Conservation (phyloP, 1,140 invertebrate genomes). For the Aphidius ervi region DNA sequence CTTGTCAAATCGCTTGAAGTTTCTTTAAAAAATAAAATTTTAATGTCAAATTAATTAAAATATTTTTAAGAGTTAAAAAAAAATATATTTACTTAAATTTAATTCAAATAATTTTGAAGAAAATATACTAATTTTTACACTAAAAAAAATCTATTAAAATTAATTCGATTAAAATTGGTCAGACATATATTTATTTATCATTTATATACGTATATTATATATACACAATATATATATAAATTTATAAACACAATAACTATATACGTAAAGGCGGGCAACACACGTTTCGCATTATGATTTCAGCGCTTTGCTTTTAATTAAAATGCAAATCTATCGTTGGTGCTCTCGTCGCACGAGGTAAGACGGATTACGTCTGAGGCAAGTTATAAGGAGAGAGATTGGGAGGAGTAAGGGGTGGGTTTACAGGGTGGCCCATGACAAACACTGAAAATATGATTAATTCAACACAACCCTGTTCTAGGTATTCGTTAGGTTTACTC, state of each 20-base stretch:
- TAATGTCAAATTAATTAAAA: too few relatives aligned
- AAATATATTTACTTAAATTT: too few relatives aligned
- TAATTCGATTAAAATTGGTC: slow-evolving; percentile 1
- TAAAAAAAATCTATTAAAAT: background rate
- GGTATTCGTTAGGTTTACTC: too few relatives aligned
- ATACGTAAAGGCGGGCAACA: slow-evolving; percentile 37
- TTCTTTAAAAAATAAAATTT: background rate
- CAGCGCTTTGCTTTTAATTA: slow-evolving; percentile 61
- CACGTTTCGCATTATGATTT: slow-evolving; percentile 60
- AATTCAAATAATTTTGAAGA: too few relatives aligned
- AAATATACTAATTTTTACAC: too few relatives aligned
- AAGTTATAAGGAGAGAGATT: background rate
- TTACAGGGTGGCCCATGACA: slow-evolving; percentile 45
- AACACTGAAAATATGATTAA: slow-evolving; percentile 54
- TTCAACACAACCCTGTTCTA: slow-evolving; percentile 47
- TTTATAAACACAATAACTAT: slow-evolving; percentile 23
- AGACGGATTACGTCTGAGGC: slow-evolving; percentile 53
- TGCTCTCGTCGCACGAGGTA: slow-evolving; percentile 46
- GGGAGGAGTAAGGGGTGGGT: slow-evolving; percentile 1
- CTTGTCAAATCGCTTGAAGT: background rate
- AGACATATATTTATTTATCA: background rate
- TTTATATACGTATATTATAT: too few relatives aligned
- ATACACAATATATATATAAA: slow-evolving; percentile 2
- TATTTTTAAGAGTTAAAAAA: background rate
- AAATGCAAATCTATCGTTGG: slow-evolving; percentile 60